Conservation (phyloP, 2,113 vertebrate genomes). For the Hippopotamus amphibius region DNA sequence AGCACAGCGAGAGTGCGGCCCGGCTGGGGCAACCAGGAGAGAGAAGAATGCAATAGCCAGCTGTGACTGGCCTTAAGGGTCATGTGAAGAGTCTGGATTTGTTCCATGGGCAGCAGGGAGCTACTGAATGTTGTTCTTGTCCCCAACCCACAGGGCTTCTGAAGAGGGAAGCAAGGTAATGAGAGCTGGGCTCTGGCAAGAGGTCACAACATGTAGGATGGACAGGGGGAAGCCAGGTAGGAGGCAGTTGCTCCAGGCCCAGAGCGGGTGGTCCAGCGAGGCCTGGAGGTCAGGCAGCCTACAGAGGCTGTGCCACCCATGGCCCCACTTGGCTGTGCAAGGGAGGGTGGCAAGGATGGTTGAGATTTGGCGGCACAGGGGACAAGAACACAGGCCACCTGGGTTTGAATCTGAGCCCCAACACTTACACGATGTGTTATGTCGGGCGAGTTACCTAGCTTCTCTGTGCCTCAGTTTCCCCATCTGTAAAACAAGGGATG, state of each 20-base stretch:
- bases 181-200: background rate
- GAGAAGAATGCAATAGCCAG: background rate
- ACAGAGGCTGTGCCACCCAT: background rate
- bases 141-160: background rate
- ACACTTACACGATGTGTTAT: background rate
- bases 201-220: accelerated
- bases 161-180: background rate
- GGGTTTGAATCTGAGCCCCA: background rate
- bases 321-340: background rate
- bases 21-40: background rate
- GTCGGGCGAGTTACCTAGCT: background rate
- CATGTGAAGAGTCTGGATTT: background rate
- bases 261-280: background rate
- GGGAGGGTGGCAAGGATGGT: background rate
- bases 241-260: background rate
- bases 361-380: background rate
- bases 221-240: background rate
- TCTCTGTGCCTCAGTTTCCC: background rate
- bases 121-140: background rate
- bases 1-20: background rate
- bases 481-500: background rate
- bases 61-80: background rate
- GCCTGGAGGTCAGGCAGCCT: background rate
- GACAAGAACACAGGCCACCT: background rate
- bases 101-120: background rate